Evolutionary conservation across 2,888 invertebrate genomes (phyloP).

Genomic region (Erpobdella octoculata): DNA sequence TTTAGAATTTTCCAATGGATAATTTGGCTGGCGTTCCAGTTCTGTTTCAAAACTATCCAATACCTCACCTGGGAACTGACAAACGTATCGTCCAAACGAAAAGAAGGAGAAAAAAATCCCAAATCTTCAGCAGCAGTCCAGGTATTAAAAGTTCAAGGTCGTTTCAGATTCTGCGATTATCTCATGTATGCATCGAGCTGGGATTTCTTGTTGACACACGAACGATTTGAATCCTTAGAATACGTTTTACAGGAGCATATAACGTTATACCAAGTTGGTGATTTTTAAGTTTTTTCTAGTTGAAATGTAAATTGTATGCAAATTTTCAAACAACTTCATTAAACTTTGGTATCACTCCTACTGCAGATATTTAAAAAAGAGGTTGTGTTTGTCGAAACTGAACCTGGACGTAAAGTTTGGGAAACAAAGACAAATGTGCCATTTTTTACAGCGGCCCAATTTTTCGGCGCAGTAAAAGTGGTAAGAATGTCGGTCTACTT

Average conservation of each 20-base stretch:
- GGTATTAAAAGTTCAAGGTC: conserved; percentile 13
- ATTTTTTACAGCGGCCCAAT: conserved; percentile 31
- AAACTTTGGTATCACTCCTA: background rate
- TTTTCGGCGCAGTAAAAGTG: conserved; percentile 26
- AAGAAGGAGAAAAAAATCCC: background rate
- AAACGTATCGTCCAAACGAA: background rate
- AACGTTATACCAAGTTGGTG: conserved; percentile 31
- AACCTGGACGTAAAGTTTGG: conserved; percentile 29
- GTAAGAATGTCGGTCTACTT: conserved; percentile 29
- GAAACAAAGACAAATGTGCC: conserved; percentile 12
- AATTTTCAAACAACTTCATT: background rate
- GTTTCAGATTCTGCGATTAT: conserved; percentile 32
- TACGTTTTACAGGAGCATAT: conserved; percentile 31
- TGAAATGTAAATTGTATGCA: background rate
- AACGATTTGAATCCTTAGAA: conserved; percentile 31
- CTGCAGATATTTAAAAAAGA: conserved; percentile 13
- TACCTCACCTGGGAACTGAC: conserved; percentile 6
- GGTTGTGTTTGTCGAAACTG: conserved; percentile 31
- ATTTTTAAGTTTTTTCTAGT: background rate
- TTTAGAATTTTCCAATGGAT: background rate
- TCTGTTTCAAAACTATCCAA: background rate
- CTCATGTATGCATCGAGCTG: conserved; percentile 14
- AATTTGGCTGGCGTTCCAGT: background rate
- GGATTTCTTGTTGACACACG: conserved; percentile 31
- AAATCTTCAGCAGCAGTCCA: background rate